Percentiles rank a stretch among this genome's conserved stretches.
Evolutionary conservation across 23 tunicate species (phyloP).

Genomic region (Clavelina lepadiformis): DNA sequence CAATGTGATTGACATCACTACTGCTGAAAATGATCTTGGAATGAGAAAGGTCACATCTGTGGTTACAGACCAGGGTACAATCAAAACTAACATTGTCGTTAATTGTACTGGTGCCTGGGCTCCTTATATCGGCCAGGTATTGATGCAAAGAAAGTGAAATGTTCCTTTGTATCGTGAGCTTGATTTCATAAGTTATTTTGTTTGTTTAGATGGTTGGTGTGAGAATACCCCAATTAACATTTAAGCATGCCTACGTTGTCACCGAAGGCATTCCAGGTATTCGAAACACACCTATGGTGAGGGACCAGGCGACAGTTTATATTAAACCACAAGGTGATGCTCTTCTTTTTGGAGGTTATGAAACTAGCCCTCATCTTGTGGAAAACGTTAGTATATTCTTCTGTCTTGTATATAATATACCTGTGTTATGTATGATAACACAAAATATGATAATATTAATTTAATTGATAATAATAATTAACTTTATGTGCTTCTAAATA

Average conservation of each 20-base stretch:
- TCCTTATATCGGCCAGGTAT: constrained; percentile 54
- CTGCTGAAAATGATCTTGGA: constrained; percentile 41
- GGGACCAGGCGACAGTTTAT: constrained; percentile 47
- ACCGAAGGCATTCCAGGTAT: constrained; percentile 66
- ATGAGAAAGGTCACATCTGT: constrained; percentile 27
- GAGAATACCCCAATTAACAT: constrained; percentile 44
- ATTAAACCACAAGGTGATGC: constrained; percentile 80
- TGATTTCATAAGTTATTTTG: not conserved
- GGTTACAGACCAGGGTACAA: constrained; percentile 37
- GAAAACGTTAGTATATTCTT: constrained; percentile 27
- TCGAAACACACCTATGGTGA: constrained; percentile 43
- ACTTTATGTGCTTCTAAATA: too few relatives aligned
- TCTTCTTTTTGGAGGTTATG: constrained; percentile 83
- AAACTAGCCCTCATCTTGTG: constrained; percentile 34
- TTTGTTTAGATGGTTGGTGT: constrained; percentile 67
- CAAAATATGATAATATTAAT: too few relatives aligned
- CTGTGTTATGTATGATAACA: too few relatives aligned
- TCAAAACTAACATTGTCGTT: constrained; percentile 52
- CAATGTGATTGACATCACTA: constrained; percentile 26
- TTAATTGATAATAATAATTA: too few relatives aligned
- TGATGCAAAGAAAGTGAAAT: not conserved
- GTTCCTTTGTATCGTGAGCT: not conserved
- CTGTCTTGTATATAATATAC: too few relatives aligned
- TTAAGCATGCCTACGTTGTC: constrained; percentile 66
- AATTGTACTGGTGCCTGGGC: constrained; percentile 73